Evolutionary conservation across 1,140 invertebrate species (phyloP).

Genomic region (Teleogryllus occipitalis): DNA sequence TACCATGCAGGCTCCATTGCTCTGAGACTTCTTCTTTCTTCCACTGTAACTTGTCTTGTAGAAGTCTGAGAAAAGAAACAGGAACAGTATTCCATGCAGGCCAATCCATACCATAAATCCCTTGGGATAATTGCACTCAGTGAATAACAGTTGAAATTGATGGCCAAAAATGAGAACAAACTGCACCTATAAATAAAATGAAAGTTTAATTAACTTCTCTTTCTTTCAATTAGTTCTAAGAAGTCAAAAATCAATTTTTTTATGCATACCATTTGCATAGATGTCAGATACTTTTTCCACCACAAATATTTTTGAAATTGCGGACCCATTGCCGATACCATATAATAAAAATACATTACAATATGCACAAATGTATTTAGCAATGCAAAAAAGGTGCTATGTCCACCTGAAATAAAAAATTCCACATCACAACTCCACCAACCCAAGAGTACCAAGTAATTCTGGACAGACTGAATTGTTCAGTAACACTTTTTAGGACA

Average conservation of each 20-base stretch:
- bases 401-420: slow-evolving; percentile 49
- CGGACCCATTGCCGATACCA: slow-evolving; percentile 79
- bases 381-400: slow-evolving; percentile 71
- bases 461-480: too few species aligned
- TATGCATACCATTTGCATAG: slow-evolving; percentile 67
- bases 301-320: slow-evolving; percentile 77
- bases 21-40: slow-evolving; percentile 29
- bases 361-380: slow-evolving; percentile 85
- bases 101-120: slow-evolving; percentile 63
- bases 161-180: slow-evolving; percentile 73
- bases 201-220: not conserved
- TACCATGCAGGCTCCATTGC: slow-evolving; percentile 54
- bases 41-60: slow-evolving; percentile 59
- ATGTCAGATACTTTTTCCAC: slow-evolving; percentile 92
- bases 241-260: not conserved
- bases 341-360: slow-evolving; percentile 87
- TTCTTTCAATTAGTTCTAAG: not conserved
- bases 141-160: slow-evolving; percentile 74
- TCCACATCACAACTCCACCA: too few species aligned
- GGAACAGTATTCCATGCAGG: slow-evolving; percentile 67
- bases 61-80: slow-evolving; percentile 68
- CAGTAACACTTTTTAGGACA: too few species aligned
- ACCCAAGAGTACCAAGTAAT: too few species aligned
- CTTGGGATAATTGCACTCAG: slow-evolving; percentile 76
- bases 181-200: slow-evolving; percentile 45